Evolutionary conservation across 2,113 vertebrate genomes (phyloP), one percentile per base, ranked within the genome.

Genomic region (Pithys albifrons): DNA sequence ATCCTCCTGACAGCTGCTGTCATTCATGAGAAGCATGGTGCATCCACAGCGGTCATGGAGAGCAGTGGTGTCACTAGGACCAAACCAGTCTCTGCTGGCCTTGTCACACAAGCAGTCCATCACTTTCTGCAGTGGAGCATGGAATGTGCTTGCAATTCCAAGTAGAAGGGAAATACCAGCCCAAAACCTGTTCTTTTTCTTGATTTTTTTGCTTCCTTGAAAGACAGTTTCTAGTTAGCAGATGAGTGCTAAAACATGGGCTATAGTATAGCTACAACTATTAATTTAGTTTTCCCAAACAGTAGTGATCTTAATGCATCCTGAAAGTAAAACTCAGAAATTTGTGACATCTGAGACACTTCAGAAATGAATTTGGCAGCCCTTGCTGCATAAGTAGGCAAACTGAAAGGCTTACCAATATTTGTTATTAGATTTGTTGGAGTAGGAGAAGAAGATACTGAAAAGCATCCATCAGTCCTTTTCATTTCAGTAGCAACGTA

Each of bases 11-110:
- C 33, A 85, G 65, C 51, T 67, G 57, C 55, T 71, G 61, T 46
- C 35, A 2, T 55, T 80, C 10, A 4, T n/a, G 46, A 49, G 25
- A 70, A 78, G 31, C 6, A 17, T 0, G 0, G 19, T n/a, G 12
- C 62, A 25, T 25, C 54, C n/a, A 9, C 43, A 0, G 7, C 7
- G 20, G 33, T 27, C 37, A 49, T 1, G 1, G n/a, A 66, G 20
- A 88, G 29, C 37, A 66, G 33, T 9, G 10, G 37, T 48, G 45
- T 89, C 69, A 29, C 9, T 14, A 52, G 41, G 54, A 76, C 29
- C 14, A 72, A 76, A 27, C 12, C 62, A 86, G 45, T 33, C 35
- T 3, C 13, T 6, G 14, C 25, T 7, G 15, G 48, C 19, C 54
- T 70, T 84, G 37, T 70, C 81, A 70, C 22, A 49, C 15, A 35